These are phyloP conservation scores for Cinara cedri DNA, from an alignment of 2,888 invertebrate genomes.

Conservation along the genomic window DNA sequence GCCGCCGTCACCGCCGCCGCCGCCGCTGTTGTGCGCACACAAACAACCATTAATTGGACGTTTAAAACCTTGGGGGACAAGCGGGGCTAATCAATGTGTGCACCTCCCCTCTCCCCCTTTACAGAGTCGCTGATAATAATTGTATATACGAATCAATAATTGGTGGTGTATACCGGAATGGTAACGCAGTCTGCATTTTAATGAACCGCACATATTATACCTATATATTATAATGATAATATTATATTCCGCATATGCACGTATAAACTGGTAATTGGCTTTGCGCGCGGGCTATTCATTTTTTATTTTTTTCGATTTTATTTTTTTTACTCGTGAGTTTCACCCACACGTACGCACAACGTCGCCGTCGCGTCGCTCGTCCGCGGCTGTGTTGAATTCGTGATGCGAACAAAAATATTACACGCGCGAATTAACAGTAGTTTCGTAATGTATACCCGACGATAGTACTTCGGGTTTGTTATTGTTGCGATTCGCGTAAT, in stretches of 20 bases:
- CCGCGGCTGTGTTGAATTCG: background rate
- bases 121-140: too few relatives aligned
- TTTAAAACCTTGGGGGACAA: slow-evolving; percentile 39
- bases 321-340: too few relatives aligned
- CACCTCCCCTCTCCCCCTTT: too few relatives aligned
- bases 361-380: background rate
- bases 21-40: background rate
- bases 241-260: background rate
- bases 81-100: slow-evolving; percentile 29
- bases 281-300: slow-evolving; percentile 1
- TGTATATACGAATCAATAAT: slow-evolving; percentile 38
- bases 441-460: too few relatives aligned
- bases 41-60: slow-evolving; percentile 38
- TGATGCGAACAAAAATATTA: background rate
- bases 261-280: slow-evolving; percentile 28
- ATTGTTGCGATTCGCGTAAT: too few relatives aligned
- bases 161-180: slow-evolving; percentile 9
- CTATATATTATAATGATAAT: background rate
- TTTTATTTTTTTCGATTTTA: too few relatives aligned
- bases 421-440: background rate
- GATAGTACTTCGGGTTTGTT: too few relatives aligned
- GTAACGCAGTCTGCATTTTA: slow-evolving; percentile 28
- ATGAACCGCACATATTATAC: background rate
- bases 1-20: too few relatives aligned
- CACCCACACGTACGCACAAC: background rate